Evolutionary conservation across 2,797 vertebrate genomes (phyloP).

Genomic region (Thunnus albacares): DNA sequence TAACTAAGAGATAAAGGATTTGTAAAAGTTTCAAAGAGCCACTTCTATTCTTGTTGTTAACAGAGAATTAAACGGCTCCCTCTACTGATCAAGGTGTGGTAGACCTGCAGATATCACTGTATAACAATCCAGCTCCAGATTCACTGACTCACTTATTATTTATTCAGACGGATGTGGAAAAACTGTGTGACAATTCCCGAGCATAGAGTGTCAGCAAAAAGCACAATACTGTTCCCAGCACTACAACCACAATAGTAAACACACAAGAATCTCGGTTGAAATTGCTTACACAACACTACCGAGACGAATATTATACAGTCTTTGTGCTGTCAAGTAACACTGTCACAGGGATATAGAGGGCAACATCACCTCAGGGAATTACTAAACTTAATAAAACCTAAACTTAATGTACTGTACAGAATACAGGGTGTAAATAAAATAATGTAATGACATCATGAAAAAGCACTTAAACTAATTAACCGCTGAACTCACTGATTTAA

Average conservation of each 20-base stretch:
- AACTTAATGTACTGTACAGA: background rate
- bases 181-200: background rate
- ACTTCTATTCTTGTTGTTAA: too few relatives aligned
- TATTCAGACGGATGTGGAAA: constrained; percentile 3
- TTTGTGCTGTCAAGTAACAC: background rate
- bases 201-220: background rate
- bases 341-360: background rate
- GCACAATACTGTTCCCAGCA: background rate
- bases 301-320: background rate
- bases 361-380: constrained; percentile 5
- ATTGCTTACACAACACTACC: background rate
- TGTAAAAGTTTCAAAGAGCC: background rate
- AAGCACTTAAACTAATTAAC: background rate
- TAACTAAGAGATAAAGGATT: background rate
- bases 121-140: background rate
- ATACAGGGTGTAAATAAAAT: background rate
- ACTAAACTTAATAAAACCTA: constrained; percentile 12
- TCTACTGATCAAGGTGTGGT: background rate
- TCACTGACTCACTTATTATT: background rate
- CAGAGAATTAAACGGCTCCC: constrained; percentile 4
- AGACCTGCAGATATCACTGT: background rate
- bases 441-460: constrained; percentile 7
- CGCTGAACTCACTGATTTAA: constrained; percentile 10
- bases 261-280: background rate
- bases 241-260: background rate